Evolutionary conservation across 1,140 invertebrate genomes (phyloP), one percentile per base, ranked within the genome.

Genomic region (Orchesella cincta): DNA sequence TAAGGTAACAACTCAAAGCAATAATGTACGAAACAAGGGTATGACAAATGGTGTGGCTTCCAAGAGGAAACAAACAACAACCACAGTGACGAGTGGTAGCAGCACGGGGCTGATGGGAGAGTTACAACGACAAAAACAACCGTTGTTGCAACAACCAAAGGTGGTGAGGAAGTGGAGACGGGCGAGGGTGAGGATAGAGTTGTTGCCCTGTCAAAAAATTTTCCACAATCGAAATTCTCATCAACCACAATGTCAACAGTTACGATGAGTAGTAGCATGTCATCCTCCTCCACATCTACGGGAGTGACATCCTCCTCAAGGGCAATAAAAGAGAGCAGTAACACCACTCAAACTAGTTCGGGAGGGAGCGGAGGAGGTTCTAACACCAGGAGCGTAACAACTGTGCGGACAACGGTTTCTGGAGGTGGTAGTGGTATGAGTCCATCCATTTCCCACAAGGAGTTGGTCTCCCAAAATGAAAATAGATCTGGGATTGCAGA

Each of bases 41-140:
- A 33, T 67, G 62, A 67, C 26, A 31, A 67, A 67, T 33, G 62
- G 62, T 16, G 62, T 67, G 62, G 62, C n/a, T 29, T 67, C 62
- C 31, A 67, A 67, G 31, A 29, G 62, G 33, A 67, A 67, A n/a
- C 52, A 57, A 57, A 57, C 52, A 14, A 57, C 52, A 28, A 76
- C 72, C 39, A 76, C 70, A 12, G 34, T 35, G 3, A 77, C 76
- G 1, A 46, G 54, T 62, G 35, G 29, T 2, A 39, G 20, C 18
- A 39, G 52, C 18, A 35, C 26, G 73, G 67, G 18, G 26, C 54
- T 28, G 33, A 64, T 18, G 26, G 73, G 18, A 8, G 33, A 34
- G 14, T 20, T 31, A 39, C 54, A 70, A 23, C 31, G n/a, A 70
- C 33, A 76, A 33, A 18, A 54, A 70, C 75, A 54, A 14, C 31